Evolutionary conservation across 2,888 invertebrate genomes (phyloP).

Genomic region (Drosophila pegasa): DNA sequence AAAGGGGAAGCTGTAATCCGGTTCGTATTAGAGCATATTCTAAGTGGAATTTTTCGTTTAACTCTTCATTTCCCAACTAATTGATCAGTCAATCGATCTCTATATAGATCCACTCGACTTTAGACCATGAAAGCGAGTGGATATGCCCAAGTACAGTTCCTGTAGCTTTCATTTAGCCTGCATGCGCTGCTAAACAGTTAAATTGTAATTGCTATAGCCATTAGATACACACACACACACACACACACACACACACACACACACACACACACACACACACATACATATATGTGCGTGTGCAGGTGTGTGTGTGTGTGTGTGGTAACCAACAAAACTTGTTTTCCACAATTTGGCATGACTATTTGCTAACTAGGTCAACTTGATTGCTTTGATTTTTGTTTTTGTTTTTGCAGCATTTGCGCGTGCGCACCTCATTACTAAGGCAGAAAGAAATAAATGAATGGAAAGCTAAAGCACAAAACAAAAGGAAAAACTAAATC

Average conservation of each 20-base stretch:
- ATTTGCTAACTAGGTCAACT: constrained; percentile 74
- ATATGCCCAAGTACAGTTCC: constrained; percentile 39
- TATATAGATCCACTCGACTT: background rate
- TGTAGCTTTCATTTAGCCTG: constrained; percentile 39
- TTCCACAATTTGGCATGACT: constrained; percentile 65
- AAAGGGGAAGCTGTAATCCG: constrained; percentile 51
- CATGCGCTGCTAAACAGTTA: constrained; percentile 51
- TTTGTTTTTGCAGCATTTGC: constrained; percentile 39
- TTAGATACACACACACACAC: constrained; percentile 49
- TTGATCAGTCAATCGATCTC: background rate
- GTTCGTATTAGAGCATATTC: background rate
- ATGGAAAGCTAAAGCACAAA: background rate
- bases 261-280: constrained; percentile 26
- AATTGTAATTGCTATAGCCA: constrained; percentile 60
- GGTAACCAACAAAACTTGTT: constrained; percentile 61
- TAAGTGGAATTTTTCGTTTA: background rate
- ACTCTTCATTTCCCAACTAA: background rate
- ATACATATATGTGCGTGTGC: constrained; percentile 16
- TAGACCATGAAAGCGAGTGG: constrained; percentile 23
- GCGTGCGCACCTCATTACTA: constrained; percentile 42
- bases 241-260: constrained; percentile 27
- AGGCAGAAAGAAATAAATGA: constrained; percentile 15
- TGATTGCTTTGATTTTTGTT: constrained; percentile 27
- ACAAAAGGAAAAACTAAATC: background rate
- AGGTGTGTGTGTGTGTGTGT: constrained; percentile 20